Conservation (phyloP, 1,140 invertebrate genomes). For the Lordiphosa mommai region DNA sequence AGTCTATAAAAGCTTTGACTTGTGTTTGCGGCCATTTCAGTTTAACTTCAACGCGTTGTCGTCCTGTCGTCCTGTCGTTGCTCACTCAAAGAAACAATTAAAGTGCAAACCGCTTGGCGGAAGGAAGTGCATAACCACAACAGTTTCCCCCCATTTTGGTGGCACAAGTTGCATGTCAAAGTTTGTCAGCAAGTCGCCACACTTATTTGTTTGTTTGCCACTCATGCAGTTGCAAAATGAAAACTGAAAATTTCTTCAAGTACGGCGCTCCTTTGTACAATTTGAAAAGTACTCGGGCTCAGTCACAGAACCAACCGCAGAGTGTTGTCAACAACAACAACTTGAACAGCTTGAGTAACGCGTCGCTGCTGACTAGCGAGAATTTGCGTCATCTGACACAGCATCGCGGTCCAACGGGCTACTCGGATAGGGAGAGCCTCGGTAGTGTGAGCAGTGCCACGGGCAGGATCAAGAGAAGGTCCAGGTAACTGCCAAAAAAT, state of each 20-base stretch:
- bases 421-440: conserved; percentile 64
- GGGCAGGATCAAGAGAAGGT: conserved; percentile 51
- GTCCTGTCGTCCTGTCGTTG: conserved; percentile 43
- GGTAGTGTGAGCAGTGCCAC: conserved; percentile 55
- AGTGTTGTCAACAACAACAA: conserved; percentile 32
- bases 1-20: conserved; percentile 72
- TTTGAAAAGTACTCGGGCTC: conserved; percentile 56
- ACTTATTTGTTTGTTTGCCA: conserved; percentile 7
- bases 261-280: conserved; percentile 68
- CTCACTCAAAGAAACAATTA: conserved; percentile 69
- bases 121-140: conserved; percentile 70
- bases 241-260: conserved; percentile 73
- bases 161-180: conserved; percentile 53
- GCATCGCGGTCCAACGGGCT: conserved; percentile 24
- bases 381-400: conserved; percentile 54
- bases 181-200: conserved; percentile 40
- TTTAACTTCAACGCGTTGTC: conserved; percentile 63
- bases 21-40: conserved; percentile 46
- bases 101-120: conserved; percentile 59
- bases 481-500: conserved; percentile 35
- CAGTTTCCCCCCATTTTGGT: conserved; percentile 19
- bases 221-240: conserved; percentile 65
- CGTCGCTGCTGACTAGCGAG: conserved; percentile 49
- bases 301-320: conserved; percentile 58
- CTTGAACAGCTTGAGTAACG: conserved; percentile 25